Conservation (phyloP, 2,797 vertebrate species). For the Propithecus perrieri region DNA sequence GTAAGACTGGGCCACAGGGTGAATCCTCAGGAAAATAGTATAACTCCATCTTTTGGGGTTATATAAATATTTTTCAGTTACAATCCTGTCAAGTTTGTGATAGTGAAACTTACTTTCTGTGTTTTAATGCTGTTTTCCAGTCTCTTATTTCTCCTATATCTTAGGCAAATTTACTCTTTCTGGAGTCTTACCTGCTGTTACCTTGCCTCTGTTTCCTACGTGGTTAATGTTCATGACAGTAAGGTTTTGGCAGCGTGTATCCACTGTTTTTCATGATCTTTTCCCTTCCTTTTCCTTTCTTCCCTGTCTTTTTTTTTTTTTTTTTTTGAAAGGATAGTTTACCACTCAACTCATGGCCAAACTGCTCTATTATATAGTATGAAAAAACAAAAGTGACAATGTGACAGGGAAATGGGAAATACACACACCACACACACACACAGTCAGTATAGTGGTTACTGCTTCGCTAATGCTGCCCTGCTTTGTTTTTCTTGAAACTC, state of each 20-base stretch:
- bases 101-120: neutral
- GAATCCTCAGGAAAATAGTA: neutral
- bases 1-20: neutral
- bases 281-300: neutral
- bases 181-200: neutral
- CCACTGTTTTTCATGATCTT: neutral
- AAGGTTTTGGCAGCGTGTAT: neutral
- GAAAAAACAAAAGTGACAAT: neutral
- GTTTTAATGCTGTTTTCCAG: neutral
- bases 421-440: neutral
- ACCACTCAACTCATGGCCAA: neutral
- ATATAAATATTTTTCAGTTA: neutral
- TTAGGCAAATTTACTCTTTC: neutral
- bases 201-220: neutral
- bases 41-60: neutral
- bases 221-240: neutral
- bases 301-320: neutral
- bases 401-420: neutral
- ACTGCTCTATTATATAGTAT: neutral
- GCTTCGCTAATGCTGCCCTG: too few relatives aligned
- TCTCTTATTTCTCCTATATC: neutral
- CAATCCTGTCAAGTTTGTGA: neutral
- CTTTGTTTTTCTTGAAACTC: neutral
- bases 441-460: neutral
- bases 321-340: neutral